Conservation (phyloP, 2,888 invertebrate species). For the Stenchaetothrips biformis region DNA sequence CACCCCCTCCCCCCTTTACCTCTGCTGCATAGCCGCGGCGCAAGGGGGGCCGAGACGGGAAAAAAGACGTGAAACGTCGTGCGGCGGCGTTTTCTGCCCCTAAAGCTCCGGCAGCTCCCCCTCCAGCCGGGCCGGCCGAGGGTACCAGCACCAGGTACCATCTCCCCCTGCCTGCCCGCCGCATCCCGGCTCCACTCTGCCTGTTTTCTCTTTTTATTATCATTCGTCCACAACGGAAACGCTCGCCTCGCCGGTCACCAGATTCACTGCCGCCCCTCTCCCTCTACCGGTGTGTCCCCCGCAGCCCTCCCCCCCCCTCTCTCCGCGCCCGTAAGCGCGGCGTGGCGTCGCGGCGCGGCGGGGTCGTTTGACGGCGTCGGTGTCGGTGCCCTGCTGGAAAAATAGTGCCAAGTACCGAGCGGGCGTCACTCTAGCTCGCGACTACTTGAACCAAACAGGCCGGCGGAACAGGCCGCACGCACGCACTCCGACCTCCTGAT, state of each 20-base stretch:
- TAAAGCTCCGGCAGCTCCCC: neutral
- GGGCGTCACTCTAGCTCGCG: too few species aligned
- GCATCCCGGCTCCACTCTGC: conserved; percentile 6
- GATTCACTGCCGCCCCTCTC: neutral
- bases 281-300: neutral
- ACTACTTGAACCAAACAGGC: too few species aligned
- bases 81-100: neutral
- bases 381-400: too few species aligned
- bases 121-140: neutral
- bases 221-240: conserved; percentile 20
- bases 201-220: conserved; percentile 24
- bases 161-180: neutral
- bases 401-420: too few species aligned
- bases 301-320: neutral
- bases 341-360: too few species aligned
- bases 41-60: too few species aligned
- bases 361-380: too few species aligned
- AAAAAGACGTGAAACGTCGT: neutral
- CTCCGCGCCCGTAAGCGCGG: too few species aligned
- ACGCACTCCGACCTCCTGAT: too few species aligned
- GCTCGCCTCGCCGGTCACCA: neutral
- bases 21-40: too few species aligned
- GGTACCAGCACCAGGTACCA: neutral
- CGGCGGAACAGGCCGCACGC: too few species aligned
- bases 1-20: neutral